phyloP scores from a whole-genome alignment of 1,140 invertebrate species.

The Sarcophaga peregrina region DNA sequence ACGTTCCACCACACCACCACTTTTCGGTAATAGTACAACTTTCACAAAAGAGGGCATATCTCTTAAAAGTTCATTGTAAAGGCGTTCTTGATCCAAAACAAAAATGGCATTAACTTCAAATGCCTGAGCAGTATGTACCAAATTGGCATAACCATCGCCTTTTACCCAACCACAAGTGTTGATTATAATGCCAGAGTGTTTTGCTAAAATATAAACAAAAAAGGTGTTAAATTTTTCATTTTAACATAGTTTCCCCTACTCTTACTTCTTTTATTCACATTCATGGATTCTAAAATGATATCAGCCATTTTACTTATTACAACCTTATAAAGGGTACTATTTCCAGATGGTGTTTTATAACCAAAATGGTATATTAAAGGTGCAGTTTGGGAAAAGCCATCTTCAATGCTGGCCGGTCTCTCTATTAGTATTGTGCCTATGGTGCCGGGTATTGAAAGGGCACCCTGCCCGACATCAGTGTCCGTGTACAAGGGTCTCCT shows the following conservation, averaged over 20 bases:
- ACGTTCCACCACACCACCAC: constrained; percentile 93
- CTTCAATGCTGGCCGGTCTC: constrained; percentile 89
- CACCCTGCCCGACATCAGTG: constrained; percentile 95
- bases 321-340: constrained; percentile 87
- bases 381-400: constrained; percentile 91
- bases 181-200: constrained; percentile 93
- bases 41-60: constrained; percentile 95
- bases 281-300: constrained; percentile 85
- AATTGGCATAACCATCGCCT: constrained; percentile 84
- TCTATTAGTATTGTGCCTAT: constrained; percentile 91
- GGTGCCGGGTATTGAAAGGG: constrained; percentile 92
- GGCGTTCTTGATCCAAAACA: constrained; percentile 95
- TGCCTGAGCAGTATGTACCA: constrained; percentile 87
- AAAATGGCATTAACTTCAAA: constrained; percentile 97
- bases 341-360: constrained; percentile 81
- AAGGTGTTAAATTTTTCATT: not conserved
- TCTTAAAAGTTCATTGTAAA: constrained; percentile 93
- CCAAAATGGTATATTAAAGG: constrained; percentile 96
- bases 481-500: constrained; percentile 92
- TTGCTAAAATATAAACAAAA: constrained; percentile 71
- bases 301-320: constrained; percentile 87
- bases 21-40: constrained; percentile 94
- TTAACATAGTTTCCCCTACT: constrained; percentile 9
- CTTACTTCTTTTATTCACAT: constrained; percentile 86
- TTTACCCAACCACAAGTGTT: constrained; percentile 99